Percentiles rank a stretch among this genome's conserved stretches.
Evolutionary conservation across 1,140 invertebrate species (phyloP).

Genomic region (Zaprionus camerounensis): DNA sequence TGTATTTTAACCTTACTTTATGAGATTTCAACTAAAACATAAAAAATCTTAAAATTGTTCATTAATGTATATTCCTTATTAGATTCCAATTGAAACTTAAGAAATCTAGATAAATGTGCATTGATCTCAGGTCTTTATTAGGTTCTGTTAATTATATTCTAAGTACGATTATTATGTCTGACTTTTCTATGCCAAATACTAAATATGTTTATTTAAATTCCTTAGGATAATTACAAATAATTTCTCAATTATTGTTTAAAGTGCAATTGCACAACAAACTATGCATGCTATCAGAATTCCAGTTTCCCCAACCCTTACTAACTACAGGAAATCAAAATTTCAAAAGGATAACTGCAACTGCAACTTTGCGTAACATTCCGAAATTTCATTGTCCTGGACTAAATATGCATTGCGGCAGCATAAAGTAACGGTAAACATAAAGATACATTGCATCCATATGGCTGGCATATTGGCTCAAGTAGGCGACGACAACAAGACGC

Average conservation of each 20-base stretch:
- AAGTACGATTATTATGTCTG: too few species aligned
- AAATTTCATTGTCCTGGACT: constrained; percentile 38
- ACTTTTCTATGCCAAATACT: too few species aligned
- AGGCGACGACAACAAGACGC: constrained; percentile 50
- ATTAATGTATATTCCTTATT: too few species aligned
- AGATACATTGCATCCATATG: constrained; percentile 70
- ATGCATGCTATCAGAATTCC: not conserved
- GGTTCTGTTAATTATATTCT: too few species aligned
- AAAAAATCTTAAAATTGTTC: too few species aligned
- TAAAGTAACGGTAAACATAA: constrained; percentile 49
- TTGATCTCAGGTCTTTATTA: too few species aligned
- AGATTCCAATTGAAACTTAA: too few species aligned
- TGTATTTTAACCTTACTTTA: too few species aligned
- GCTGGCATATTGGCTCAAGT: constrained; percentile 69
- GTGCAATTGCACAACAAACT: not conserved
- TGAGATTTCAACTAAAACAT: too few species aligned
- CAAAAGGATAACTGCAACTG: constrained; percentile 14
- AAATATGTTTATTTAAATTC: too few species aligned
- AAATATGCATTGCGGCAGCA: constrained; percentile 35
- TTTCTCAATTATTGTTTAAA: not conserved
- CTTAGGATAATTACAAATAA: too few species aligned
- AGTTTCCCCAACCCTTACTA: not conserved
- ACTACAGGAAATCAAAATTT: constrained; percentile 23
- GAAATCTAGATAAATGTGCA: too few species aligned
- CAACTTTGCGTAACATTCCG: constrained; percentile 24